phyloP scores from a whole-genome alignment of 1,140 invertebrate genomes.

The Aphelinus certus region DNA sequence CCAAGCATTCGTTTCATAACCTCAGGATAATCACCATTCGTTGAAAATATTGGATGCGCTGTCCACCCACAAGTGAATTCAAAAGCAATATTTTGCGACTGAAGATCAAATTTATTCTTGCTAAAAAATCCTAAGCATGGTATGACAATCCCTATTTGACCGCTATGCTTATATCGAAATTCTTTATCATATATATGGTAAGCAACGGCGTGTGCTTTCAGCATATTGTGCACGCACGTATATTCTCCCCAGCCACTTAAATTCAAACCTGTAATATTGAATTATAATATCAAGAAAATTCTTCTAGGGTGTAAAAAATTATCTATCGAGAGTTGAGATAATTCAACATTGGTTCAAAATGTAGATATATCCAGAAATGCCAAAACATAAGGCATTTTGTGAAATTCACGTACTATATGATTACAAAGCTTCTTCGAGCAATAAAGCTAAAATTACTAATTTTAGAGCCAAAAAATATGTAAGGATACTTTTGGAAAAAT shows the following conservation, averaged over 20 bases:
- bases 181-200: conserved; percentile 68
- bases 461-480: too few species aligned
- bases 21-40: conserved; percentile 70
- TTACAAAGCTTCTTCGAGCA: too few species aligned
- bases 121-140: conserved; percentile 39
- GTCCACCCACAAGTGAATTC: conserved; percentile 71
- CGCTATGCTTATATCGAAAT: conserved; percentile 69
- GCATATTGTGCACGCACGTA: conserved; percentile 51
- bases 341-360: too few species aligned
- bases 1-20: conserved; percentile 67
- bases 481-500: too few species aligned
- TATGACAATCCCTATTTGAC: conserved; percentile 56
- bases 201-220: conserved; percentile 52
- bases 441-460: too few species aligned
- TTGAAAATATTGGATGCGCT: conserved; percentile 70
- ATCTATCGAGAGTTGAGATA: too few species aligned
- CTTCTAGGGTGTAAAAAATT: too few species aligned
- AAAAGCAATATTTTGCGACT: conserved; percentile 46
- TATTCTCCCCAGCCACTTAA: conserved; percentile 49
- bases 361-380: too few species aligned
- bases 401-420: too few species aligned
- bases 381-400: too few species aligned
- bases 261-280: too few species aligned
- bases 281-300: too few species aligned
- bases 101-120: conserved; percentile 38